Evolutionary conservation across 2,113 vertebrate species (phyloP), one percentile per base, ranked within the genome.

Genomic region (Nipponia nippon): DNA sequence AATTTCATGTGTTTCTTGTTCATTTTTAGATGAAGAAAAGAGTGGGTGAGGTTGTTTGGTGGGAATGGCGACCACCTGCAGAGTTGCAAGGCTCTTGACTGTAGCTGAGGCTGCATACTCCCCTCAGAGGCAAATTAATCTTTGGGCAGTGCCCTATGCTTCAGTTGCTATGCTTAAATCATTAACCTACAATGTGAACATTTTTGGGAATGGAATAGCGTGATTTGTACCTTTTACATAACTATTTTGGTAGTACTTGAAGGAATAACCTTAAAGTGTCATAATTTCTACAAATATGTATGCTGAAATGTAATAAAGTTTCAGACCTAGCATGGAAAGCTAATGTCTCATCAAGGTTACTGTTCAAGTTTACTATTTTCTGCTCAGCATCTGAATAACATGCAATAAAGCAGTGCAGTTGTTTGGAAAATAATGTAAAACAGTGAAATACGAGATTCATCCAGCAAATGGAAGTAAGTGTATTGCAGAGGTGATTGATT

Each of bases 201-300:
- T 18, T 75, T 71, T 81, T 1, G 3, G 50, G 26, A 81, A n/a
- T 30, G 27, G 36, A 84, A 32, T 73, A 30, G 4, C 0, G 0
- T 5, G 18, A 19, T 73, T 66, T 0, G 0, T 40, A 5, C 71
- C 42, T 82, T 79, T 16, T 59, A 8, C 5, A 1, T 23, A 55
- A 40, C 27, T 75, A 1, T 69, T 79, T 71, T 36, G 10, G 18
- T 67, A 50, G 36, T 53, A 22, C 36, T 70, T 84, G 65, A 73
- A 89, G 38, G 69, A 87, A 20, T 25, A 85, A 47, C 32, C 25
- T 55, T 44, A 8, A 81, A 76, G 38, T 55, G 18, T 36, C 9
- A 1, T 47, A 55, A 59, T 29, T 77, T 77, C 71, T 81, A 34
- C 34, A 38, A 15, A 46, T 90, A 40, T 2, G 8, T 65, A 22